Percentiles rank a stretch among this genome's conserved stretches.
Conservation (phyloP, 2,888 invertebrate genomes). For the Dione juno region DNA sequence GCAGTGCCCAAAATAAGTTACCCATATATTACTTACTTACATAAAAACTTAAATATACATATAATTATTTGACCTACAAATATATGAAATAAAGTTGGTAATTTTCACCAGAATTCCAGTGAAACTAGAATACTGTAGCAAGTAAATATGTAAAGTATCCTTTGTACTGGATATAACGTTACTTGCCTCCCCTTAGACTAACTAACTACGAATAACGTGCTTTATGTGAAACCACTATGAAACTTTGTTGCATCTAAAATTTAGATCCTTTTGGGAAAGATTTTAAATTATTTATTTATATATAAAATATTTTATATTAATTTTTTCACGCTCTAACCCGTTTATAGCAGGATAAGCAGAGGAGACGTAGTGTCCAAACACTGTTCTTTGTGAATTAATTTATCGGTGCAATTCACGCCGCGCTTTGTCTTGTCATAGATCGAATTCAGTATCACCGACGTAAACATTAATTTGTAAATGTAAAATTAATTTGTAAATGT, state of each 20-base stretch:
- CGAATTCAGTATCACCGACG: too few species aligned
- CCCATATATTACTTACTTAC: too few species aligned
- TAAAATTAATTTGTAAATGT: too few species aligned
- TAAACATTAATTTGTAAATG: too few species aligned
- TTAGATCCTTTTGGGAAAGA: background rate
- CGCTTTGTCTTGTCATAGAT: too few species aligned
- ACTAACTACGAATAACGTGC: background rate
- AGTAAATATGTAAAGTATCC: slow-evolving; percentile 14
- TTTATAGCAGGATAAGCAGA: too few species aligned
- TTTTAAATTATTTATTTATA: background rate
- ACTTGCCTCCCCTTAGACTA: background rate
- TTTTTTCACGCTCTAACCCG: too few species aligned
- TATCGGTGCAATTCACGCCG: too few species aligned
- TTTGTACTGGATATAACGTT: slow-evolving; percentile 1
- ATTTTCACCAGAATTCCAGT: background rate
- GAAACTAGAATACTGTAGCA: background rate
- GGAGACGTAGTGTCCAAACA: too few species aligned
- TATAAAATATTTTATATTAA: too few species aligned
- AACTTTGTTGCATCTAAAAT: background rate
- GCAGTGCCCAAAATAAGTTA: too few species aligned
- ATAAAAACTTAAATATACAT: background rate
- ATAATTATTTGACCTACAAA: background rate
- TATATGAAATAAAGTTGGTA: background rate
- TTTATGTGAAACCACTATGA: background rate
- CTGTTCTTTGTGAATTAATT: too few species aligned